Evolutionary conservation across 2,797 vertebrate species (phyloP).

Genomic region (Nasua narica): DNA sequence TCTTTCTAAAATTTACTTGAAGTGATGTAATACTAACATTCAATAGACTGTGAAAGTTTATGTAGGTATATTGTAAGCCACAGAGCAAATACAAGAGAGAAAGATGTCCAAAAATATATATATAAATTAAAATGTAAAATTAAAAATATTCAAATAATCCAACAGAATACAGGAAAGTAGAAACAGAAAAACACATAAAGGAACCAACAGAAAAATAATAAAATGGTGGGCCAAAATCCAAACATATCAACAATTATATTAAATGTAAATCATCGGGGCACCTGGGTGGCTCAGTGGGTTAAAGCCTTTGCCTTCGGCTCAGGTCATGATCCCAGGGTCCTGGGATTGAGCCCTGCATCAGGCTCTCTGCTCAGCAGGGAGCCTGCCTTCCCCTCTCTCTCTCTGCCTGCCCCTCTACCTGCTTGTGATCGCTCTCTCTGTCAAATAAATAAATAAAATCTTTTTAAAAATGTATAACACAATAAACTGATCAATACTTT

Average conservation of each 20-base stretch:
- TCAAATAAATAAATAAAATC: no score
- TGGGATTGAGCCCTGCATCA: no score
- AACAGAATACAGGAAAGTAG: neutral
- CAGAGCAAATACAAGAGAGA: neutral
- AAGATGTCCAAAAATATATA: neutral
- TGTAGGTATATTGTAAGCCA: neutral
- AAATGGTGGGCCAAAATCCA: neutral
- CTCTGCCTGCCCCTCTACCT: no score
- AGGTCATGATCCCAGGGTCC: no score
- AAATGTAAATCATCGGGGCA: neutral
- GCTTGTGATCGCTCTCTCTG: no score
- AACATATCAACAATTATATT: neutral
- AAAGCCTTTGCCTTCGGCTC: no score
- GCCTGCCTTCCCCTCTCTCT: no score
- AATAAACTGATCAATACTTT: no score
- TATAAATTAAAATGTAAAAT: neutral
- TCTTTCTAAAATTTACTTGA: slow-evolving; percentile 15
- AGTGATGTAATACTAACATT: neutral
- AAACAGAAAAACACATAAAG: neutral
- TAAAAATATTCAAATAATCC: neutral
- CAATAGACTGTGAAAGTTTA: neutral
- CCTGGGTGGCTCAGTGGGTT: no score
- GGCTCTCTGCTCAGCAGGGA: no score
- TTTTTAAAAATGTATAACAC: no score
- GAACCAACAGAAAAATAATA: slow-evolving; percentile 14